Conservation (phyloP, 2,888 invertebrate genomes). For the Hirtodrosophila cameraria region DNA sequence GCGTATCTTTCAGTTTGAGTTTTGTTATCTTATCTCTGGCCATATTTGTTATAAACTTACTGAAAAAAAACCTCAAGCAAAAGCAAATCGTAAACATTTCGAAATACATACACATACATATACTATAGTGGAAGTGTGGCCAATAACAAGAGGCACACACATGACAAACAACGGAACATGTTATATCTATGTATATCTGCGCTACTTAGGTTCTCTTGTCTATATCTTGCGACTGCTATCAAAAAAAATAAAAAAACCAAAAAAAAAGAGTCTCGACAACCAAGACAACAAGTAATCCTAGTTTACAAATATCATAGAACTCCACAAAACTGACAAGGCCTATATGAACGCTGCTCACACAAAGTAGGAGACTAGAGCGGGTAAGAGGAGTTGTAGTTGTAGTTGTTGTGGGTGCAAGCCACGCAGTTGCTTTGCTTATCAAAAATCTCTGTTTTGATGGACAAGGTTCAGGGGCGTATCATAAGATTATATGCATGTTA, state of each 20-base stretch:
- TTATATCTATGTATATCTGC: constrained; percentile 50
- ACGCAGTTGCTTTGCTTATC: no score
- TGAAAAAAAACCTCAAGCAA: constrained; percentile 69
- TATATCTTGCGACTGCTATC: constrained; percentile 66
- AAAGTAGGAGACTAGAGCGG: no score
- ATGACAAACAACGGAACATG: constrained; percentile 61
- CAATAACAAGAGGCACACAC: neutral
- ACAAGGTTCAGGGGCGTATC: constrained; percentile 41
- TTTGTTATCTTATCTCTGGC: constrained; percentile 65
- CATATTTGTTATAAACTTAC: constrained; percentile 77
- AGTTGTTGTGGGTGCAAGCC: no score
- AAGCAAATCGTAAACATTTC: constrained; percentile 79
- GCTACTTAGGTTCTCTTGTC: constrained; percentile 44
- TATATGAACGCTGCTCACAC: no score
- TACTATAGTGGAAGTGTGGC: constrained; percentile 61
- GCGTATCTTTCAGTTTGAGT: constrained; percentile 57
- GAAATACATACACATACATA: constrained; percentile 66
- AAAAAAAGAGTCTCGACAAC: constrained; percentile 34
- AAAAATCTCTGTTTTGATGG: constrained; percentile 36
- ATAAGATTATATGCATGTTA: neutral
- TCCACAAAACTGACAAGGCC: constrained; percentile 8
- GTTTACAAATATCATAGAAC: constrained; percentile 61
- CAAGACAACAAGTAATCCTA: constrained; percentile 71
- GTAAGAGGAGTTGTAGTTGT: no score
- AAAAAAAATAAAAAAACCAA: constrained; percentile 18